phyloP scores from a whole-genome alignment of 2,113 vertebrate genomes.

The Ciconia maguari region DNA sequence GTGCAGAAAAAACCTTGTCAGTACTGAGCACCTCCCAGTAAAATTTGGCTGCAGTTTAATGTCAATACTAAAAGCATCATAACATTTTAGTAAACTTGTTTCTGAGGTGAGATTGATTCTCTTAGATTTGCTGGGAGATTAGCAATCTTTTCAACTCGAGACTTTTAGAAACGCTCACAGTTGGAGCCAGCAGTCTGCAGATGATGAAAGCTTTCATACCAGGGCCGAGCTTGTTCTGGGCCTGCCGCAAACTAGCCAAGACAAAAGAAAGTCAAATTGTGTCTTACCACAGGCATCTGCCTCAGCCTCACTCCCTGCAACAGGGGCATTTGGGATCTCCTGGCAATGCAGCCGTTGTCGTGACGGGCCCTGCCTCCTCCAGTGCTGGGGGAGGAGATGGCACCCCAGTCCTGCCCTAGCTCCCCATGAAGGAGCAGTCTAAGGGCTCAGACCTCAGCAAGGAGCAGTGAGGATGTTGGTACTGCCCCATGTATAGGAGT shows the following conservation, averaged over 20 bases:
- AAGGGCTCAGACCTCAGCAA: not conserved
- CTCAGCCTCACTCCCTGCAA: not conserved
- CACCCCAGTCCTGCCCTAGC: not conserved
- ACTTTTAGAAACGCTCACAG: not conserved
- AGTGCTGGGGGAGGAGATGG: not conserved
- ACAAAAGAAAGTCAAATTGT: not conserved
- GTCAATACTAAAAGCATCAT: not conserved
- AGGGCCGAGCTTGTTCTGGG: not conserved
- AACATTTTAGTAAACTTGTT: not conserved
- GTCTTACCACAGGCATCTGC: not conserved
- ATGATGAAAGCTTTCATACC: rapidly evolving
- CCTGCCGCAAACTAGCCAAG: not conserved
- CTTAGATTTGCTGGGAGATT: not conserved
- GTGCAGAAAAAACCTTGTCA: not conserved
- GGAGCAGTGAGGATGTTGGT: not conserved
- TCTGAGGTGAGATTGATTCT: slow-evolving; percentile 10
- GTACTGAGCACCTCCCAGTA: not conserved
- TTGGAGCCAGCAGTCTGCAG: not conserved
- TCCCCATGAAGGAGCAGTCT: not conserved
- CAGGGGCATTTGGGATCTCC: not conserved
- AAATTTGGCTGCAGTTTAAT: not conserved
- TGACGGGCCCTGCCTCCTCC: not conserved
- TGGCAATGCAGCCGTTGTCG: not conserved
- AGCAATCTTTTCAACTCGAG: not conserved
- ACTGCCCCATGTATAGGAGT: rapidly evolving